Conservation (phyloP, 2,797 vertebrate species). For the Urophycis tenuis region DNA sequence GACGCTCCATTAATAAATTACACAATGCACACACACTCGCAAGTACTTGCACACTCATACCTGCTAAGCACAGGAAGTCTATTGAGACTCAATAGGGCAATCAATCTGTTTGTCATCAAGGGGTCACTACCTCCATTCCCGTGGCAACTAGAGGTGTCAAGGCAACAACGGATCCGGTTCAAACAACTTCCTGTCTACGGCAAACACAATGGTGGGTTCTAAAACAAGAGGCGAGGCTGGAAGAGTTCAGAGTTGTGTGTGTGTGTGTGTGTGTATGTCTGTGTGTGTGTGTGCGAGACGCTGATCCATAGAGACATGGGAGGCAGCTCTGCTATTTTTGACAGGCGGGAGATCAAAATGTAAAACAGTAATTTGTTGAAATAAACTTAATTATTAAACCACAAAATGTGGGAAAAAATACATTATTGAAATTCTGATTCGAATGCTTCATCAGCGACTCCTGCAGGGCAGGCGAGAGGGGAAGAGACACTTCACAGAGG, state of each 20-base stretch:
- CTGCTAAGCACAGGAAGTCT: not conserved
- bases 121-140: not conserved
- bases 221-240: not conserved
- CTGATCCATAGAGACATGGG: not conserved
- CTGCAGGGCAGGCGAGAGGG: too few species aligned
- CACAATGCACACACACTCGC: too few species aligned
- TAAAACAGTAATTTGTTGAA: not conserved
- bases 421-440: not conserved
- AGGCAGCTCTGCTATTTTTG: not conserved
- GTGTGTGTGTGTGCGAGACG: not conserved
- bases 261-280: too few species aligned
- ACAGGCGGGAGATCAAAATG: not conserved
- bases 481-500: too few species aligned
- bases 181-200: not conserved
- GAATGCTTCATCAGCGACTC: not conserved
- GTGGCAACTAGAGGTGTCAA: not conserved
- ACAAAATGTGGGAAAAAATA: not conserved
- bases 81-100: not conserved
- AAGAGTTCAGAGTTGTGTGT: not conserved
- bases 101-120: not conserved
- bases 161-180: not conserved
- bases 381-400: not conserved
- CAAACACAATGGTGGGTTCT: not conserved
- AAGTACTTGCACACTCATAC: too few species aligned
- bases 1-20: too few species aligned